A percentile compares a stretch with the other conserved stretches of the same genome.
phyloP scores from a whole-genome alignment of 35 echinoderm and acorn worm genomes.

The Anneissia japonica region DNA sequence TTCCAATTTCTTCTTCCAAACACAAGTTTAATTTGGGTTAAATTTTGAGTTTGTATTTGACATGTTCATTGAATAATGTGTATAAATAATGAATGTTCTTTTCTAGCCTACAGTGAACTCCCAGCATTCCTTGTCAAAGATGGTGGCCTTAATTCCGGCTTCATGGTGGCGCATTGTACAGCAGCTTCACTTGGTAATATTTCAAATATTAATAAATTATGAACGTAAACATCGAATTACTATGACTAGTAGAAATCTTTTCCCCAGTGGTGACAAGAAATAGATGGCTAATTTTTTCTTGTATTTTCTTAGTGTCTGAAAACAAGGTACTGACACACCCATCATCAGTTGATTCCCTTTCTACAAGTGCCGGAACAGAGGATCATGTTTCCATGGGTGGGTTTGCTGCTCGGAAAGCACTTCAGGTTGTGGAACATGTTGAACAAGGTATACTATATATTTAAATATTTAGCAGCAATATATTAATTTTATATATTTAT shows the following conservation, averaged over 20 bases:
- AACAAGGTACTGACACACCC: conserved; percentile 97
- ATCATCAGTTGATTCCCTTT: conserved; percentile 80
- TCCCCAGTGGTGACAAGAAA: too few species aligned
- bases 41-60: too few species aligned
- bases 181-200: conserved; percentile 84
- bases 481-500: too few species aligned
- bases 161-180: conserved; percentile 93
- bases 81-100: too few species aligned
- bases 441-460: conserved; percentile 63
- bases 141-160: conserved; percentile 76
- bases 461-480: too few species aligned
- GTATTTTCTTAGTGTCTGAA: conserved; percentile 71
- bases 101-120: conserved; percentile 66
- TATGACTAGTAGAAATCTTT: too few species aligned
- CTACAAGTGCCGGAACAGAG: conserved; percentile 80
- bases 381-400: conserved; percentile 92
- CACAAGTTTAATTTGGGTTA: too few species aligned
- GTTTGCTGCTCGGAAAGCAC: conserved; percentile 58
- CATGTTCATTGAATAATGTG: too few species aligned
- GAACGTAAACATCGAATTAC: too few species aligned
- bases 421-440: conserved; percentile 82
- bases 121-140: conserved; percentile 80
- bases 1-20: too few species aligned
- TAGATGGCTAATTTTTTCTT: too few species aligned
- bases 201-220: too few species aligned